These are phyloP conservation scores for Brienomyrus brachyistius DNA, from an alignment of 2,113 vertebrate species.

Conservation along the genomic window DNA sequence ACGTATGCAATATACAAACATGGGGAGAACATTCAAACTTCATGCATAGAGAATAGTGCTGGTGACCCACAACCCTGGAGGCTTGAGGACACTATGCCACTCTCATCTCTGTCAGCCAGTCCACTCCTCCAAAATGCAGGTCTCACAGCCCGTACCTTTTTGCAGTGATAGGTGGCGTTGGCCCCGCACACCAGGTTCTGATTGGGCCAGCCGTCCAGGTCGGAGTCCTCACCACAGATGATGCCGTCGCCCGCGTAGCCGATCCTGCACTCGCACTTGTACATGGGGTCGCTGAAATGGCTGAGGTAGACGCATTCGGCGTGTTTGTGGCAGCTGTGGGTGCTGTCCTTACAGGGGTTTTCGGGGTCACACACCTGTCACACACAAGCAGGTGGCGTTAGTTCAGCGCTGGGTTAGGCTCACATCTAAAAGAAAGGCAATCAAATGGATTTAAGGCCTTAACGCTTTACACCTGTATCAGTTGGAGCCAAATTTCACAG, in stretches of 20 bases:
- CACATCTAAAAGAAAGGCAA: background rate
- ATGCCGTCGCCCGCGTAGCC: slow-evolving; percentile 91
- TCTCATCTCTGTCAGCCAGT: background rate
- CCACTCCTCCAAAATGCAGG: background rate
- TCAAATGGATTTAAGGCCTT: background rate
- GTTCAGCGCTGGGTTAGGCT: background rate
- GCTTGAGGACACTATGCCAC: background rate
- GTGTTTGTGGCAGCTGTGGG: slow-evolving; percentile 83
- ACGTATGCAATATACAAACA: background rate
- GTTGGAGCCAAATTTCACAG: background rate
- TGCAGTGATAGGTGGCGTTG: slow-evolving; percentile 86
- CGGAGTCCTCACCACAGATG: slow-evolving; percentile 92
- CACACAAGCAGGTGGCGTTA: background rate
- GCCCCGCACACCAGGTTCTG: slow-evolving; percentile 82
- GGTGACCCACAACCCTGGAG: background rate
- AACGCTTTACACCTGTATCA: background rate
- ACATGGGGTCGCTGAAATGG: slow-evolving; percentile 94
- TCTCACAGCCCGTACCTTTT: slow-evolving; percentile 65
- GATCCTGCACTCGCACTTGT: slow-evolving; percentile 89
- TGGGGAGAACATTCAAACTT: background rate
- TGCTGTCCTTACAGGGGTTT: slow-evolving; percentile 89
- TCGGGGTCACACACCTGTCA: slow-evolving; percentile 85
- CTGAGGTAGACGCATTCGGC: slow-evolving; percentile 88
- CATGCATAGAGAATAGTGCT: background rate
- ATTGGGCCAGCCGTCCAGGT: slow-evolving; percentile 97